Base-by-base conservation (phyloP, 1,140 invertebrate species). In the Drosophila littoralis region DNA sequence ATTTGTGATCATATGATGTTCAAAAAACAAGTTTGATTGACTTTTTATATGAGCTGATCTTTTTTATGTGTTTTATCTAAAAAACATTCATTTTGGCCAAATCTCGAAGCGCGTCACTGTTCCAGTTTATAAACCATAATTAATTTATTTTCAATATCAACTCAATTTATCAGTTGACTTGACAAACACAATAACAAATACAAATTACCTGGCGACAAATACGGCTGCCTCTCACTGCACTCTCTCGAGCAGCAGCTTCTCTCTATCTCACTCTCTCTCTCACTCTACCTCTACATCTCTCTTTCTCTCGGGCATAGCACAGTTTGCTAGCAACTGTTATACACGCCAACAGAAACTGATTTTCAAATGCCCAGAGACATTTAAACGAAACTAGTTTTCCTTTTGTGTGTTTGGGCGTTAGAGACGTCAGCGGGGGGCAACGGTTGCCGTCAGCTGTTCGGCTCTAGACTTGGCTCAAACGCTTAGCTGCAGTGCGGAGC, bases 61-160 rank as follows among this genome's bases (percentile, higher is more conserved):
- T 33, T 7, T 45, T 28, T 57, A 13, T 46, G n/a, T 58, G n/a
- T 12, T 7, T 35, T 35, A 58, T 42, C n/a, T 33, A 12, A 12
- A 13, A 45, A 10, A 13, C 12, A 45, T 10, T 60, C 15, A 43
- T 22, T 22, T 35, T 35, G 42, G 22, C n/a, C 9, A 65, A 60
- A 12, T 46, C 43, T 54, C 17, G 50, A 17, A 45, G 51, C 12
- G 12, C 15, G 59, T 61, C 52, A 32, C 28, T 75, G 66, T 79
- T 72, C 79, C 82, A 71, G 13, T 74, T 88, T 79, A 50, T 51
- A 61, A 65, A 45, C 45, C 54, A 78, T 89, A 84, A 89, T 89
- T 90, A 89, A 89, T 89, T 84, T 89, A 79, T 90, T 78, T 90
- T 90, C 84, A 89, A 89, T 89, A 89, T 89, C 84, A 89, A 84